Base-by-base conservation (phyloP, 2,797 vertebrate genomes). In the Halcyon leucocephala region DNA sequence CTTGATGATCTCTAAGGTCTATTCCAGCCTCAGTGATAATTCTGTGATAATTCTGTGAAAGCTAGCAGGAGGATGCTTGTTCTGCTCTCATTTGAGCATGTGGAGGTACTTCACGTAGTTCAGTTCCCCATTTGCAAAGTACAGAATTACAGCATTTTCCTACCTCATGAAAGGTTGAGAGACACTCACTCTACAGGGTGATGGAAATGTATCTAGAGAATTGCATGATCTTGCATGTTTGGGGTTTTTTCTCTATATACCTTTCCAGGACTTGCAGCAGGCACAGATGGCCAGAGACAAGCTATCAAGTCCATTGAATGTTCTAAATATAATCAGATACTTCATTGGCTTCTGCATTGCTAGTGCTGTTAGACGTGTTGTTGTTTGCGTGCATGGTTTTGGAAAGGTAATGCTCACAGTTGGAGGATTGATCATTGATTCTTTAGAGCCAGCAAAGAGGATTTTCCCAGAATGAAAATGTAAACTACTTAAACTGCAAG, bases 261-360 rank as follows among this genome's bases (percentile, higher is more conserved):
- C 44, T 86, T 72, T 66, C 29, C 41, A 51, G 84, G 44, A 71
- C 41, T 85, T 78, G 52, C 28, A 86, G 52, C 39, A 24, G 46
- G 60, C 46, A 35, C 79, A 92, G 82, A 67, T 89, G 86, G 65
- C 49, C 16, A 57, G 69, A 67, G 57, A 78, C 52, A 77, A 60
- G 64, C 55, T 77, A 25, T 89, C 69, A 39, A 49, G 90, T 87
- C 69, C 49, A 33, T 20, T 57, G 62, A 80, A 54, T 78, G 44
- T 61, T 96, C 61, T 95, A 61, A 87, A 93, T 86, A 78, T 87
- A 87, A 49, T 64, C 31, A 60, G 48, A 70, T 82, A 8, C 46
- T 91, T 87, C 64, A 44, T 6, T 57, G 64, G 65, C 46, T 89
- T 84, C 70, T 77, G n/a, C 20, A 8, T 49, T 52, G 18, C 52